Base-by-base conservation (phyloP, 2,888 invertebrate species). In the Rotaria macrura region DNA sequence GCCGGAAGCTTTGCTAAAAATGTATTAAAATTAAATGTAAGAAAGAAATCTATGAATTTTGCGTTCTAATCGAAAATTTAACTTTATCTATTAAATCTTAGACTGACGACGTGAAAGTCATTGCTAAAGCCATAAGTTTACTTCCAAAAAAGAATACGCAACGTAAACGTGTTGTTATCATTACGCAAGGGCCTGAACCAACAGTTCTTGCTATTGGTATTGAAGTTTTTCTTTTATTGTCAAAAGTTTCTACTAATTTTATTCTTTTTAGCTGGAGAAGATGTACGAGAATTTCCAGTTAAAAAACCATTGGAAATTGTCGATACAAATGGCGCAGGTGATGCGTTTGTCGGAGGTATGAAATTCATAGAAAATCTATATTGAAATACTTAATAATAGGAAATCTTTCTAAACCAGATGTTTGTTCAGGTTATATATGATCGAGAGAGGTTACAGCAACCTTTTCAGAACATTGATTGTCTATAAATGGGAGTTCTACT, bases 311-410 rank as follows among this genome's bases (percentile, higher is more conserved):
- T 65, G 29, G 65, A 12, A 5, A 65, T 99, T 85, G 94, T 97
- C 0, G 99, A 99, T 90, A 98, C 98, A 0, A 99, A 98, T 91
- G 98, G 98, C 14, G 99, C 99, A 85, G 99, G 99, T 0, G 99
- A 99, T 92, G 97, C 97, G 1, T 99, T 99, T 92, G 94, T 95
- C 79, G 99, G 99, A 29, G 65, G 65, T 65, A 29, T n/a, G 65
- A n/a, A 49, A 49, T 17, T 49, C 49, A 17, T 49, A 3, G 9
- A 47, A 9, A 47, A 47, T 12, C 14, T 47, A 14, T 47, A 47
- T 47, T 47, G 14, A 14, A 47, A 47, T 0, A 14, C 47, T n/a
- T n/a, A n/a, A n/a, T n/a, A n/a, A n/a, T n/a, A n/a, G n/a, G n/a
- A n/a, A n/a, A n/a, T n/a, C n/a, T n/a, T n/a, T n/a, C n/a, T n/a